Evolutionary conservation across 2,888 invertebrate species (phyloP).

Genomic region (Drosophila putrida): DNA sequence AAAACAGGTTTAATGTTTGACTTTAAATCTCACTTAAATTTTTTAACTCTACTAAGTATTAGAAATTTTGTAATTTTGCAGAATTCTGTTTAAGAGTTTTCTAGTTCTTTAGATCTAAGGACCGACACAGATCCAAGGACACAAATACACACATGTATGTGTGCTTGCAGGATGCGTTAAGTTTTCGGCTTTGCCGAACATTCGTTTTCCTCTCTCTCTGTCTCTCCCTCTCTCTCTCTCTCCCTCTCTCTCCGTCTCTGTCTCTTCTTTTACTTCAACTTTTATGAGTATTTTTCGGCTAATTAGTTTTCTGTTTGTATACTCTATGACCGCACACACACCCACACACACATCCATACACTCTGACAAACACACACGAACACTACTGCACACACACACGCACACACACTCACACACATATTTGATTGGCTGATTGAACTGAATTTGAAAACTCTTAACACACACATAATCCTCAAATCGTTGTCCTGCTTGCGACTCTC

Average conservation of each 20-base stretch:
- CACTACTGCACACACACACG: slow-evolving; percentile 10
- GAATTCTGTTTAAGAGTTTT: too few relatives aligned
- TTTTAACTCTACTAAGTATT: too few relatives aligned
- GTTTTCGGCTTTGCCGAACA: slow-evolving; percentile 40
- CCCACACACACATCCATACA: slow-evolving; percentile 18
- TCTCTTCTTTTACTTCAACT: slow-evolving; percentile 30
- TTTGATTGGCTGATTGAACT: slow-evolving; percentile 10
- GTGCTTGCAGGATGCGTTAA: slow-evolving; percentile 37
- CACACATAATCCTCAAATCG: neutral
- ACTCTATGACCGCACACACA: slow-evolving; percentile 42
- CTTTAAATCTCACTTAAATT: too few relatives aligned
- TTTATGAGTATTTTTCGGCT: slow-evolving; percentile 40
- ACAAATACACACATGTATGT: neutral
- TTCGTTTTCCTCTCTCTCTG: slow-evolving; percentile 1
- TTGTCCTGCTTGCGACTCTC: slow-evolving; percentile 15
- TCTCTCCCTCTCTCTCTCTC: too few relatives aligned
- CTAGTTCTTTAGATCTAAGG: too few relatives aligned
- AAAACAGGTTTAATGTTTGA: too few relatives aligned
- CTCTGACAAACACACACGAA: slow-evolving; percentile 14
- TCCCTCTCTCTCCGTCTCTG: too few relatives aligned
- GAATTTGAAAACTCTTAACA: slow-evolving; percentile 1
- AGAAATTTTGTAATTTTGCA: too few relatives aligned
- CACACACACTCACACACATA: slow-evolving; percentile 24
- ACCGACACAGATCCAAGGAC: neutral
- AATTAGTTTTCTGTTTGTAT: slow-evolving; percentile 71